Evolutionary conservation across 2,113 vertebrate species (phyloP).

Genomic region (Malurus alboscapulatus): DNA sequence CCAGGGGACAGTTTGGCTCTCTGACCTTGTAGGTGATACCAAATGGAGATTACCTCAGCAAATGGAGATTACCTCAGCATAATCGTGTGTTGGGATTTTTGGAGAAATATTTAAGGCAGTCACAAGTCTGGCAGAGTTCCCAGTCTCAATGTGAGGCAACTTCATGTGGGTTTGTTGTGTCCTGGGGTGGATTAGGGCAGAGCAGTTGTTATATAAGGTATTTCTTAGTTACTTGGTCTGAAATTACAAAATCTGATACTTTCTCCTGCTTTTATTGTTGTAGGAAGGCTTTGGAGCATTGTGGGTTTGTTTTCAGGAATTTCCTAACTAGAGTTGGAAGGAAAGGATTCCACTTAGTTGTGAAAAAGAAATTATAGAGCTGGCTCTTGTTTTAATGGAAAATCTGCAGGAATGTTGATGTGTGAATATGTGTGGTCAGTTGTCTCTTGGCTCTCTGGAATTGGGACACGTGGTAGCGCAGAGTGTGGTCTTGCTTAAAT

Average conservation of each 20-base stretch:
- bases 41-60: neutral
- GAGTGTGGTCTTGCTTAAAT: neutral
- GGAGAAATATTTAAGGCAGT: neutral
- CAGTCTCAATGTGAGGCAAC: neutral
- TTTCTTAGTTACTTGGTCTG: neutral
- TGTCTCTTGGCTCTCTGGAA: neutral
- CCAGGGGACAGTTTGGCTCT: neutral
- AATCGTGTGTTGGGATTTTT: neutral
- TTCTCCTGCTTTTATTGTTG: neutral
- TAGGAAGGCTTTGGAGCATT: neutral
- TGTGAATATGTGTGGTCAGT: neutral
- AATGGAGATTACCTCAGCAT: neutral
- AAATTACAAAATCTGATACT: neutral
- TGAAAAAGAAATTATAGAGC: neutral
- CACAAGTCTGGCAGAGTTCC: neutral
- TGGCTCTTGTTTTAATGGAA: neutral
- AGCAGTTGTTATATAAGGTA: slow-evolving; percentile 11
- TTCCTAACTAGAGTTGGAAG: neutral
- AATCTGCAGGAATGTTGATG: neutral
- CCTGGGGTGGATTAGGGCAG: neutral
- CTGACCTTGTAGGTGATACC: neutral
- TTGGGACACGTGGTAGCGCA: neutral
- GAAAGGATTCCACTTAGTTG: neutral
- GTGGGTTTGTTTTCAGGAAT: neutral
- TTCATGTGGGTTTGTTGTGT: neutral